Base-by-base conservation (phyloP, 1,140 invertebrate species). In the Agrypnia vestita region DNA sequence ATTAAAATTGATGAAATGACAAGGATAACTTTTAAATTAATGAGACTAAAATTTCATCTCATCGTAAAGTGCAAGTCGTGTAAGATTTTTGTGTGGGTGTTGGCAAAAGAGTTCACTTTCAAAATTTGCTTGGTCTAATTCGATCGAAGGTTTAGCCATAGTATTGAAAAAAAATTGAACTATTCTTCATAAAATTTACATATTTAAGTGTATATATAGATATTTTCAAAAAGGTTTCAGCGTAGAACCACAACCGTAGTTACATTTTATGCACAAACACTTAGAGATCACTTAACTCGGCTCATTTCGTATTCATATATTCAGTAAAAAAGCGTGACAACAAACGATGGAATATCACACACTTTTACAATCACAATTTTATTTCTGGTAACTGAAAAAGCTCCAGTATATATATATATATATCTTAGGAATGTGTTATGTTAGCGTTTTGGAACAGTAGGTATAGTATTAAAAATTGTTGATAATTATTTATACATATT, bases 291-390 rank as follows among this genome's bases (percentile, higher is more conserved):
- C 77, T 78, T 78, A 78, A 61, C 77, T 72, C 49, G 51, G 64
- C 77, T 78, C 77, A 67, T 78, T 78, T 78, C 51, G 44, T 43
- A 78, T 78, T 78, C 77, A 78, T 78, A 44, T 78, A 78, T 78
- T 71, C 77, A 11, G 25, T 43, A 78, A 49, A 78, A 78, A 71
- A 78, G 25, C 77, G 77, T 78, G 77, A 72, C 77, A 78, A 78
- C 77, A 78, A 78, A 78, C 43, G 56, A 55, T 44, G 76, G 64
- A 69, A 78, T 59, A 75, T 75, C 43, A 43, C 73, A 47, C 19
- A 35, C 53, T 53, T 73, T 25, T 35, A 73, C 69, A 53, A 73
- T 73, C n/a, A 19, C 19, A 19, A 44, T 53, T 53, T 73, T 62
- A 76, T 49, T 76, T 49, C 56, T 11, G 64, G 51, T n/a, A 35